Evolutionary conservation across 1,140 invertebrate genomes (phyloP).

Genomic region (Calephelis virginiensis): DNA sequence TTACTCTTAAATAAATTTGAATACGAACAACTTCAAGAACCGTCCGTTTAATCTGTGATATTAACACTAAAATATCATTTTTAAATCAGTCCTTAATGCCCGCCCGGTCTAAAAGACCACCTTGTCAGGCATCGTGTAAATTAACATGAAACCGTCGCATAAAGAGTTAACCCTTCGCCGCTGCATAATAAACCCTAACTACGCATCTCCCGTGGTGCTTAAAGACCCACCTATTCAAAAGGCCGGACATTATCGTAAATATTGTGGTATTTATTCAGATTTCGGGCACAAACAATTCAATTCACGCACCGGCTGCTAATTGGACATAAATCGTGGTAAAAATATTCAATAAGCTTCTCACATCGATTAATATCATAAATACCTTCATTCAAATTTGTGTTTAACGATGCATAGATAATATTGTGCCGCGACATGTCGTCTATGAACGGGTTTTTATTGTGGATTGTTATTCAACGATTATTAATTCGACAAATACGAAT

Average conservation of each 20-base stretch:
- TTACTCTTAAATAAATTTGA: constrained; percentile 9
- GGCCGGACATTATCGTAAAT: constrained; percentile 72
- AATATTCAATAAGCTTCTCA: constrained; percentile 73
- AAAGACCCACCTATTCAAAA: constrained; percentile 61
- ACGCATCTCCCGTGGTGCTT: constrained; percentile 54
- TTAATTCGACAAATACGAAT: constrained; percentile 23
- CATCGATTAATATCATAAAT: constrained; percentile 72
- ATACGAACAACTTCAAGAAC: constrained; percentile 3
- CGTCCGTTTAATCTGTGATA: constrained; percentile 22
- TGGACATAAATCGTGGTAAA: constrained; percentile 73
- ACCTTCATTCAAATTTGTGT: constrained; percentile 66
- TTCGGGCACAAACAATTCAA: constrained; percentile 74
- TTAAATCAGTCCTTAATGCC: constrained; percentile 41
- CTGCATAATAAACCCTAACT: constrained; percentile 55
- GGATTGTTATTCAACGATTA: constrained; percentile 43
- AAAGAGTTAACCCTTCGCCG: constrained; percentile 69
- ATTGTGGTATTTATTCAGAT: constrained; percentile 74
- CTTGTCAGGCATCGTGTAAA: constrained; percentile 68
- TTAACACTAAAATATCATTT: constrained; percentile 73
- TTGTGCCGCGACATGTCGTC: constrained; percentile 48
- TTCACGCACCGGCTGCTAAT: constrained; percentile 72
- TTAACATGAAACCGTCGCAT: constrained; percentile 73
- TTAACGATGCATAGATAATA: constrained; percentile 62
- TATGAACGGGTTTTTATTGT: constrained; percentile 42
- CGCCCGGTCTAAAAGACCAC: constrained; percentile 47